Evolutionary conservation across 1,140 invertebrate species (phyloP), one percentile per base, ranked within the genome.

Genomic region (Dendroctonus ponderosae): DNA sequence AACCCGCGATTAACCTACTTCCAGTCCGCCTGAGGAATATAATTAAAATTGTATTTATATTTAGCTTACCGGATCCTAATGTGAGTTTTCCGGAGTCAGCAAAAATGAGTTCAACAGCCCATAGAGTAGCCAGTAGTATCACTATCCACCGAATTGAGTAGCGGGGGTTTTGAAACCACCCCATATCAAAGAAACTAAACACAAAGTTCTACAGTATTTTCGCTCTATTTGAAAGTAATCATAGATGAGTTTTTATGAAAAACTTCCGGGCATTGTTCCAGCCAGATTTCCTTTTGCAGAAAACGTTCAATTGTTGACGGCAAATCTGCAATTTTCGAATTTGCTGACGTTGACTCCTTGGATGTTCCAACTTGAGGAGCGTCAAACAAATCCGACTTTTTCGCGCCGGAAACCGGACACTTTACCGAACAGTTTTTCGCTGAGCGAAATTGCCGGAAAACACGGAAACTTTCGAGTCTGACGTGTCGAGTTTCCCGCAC

Each of bases 1-100:
- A 48, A 48, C 46, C 46, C 46, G 5, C 6, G 5, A 48, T 52
- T 15, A 52, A 52, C 9, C 50, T 9, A 15, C 12, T 15, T 52
- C 12, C 14, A 52, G 37, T 52, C 44, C 50, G 37, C 6, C 26
- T 52, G 26, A 15, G 37, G 26, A 52, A 6, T 14, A 14, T 9
- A 37, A 14, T 37, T 11, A 46, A 46, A 46, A 46, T 46, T 46
- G 12, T 3, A 46, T 46, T 39, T 3, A 40, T 8, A 9, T 14
- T 12, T 14, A 38, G 39, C 60, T 51, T 14, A 62, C 60, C 60
- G 51, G 60, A n/a, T 15, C 60, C 60, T 15, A 52, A 12, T n/a
- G 50, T n/a, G n/a, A 62, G 26, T 38, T 60, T 60, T 7, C 43
- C 44, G 12, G 56, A 58, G 46, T 62, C 60, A 12, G 60, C 60